phyloP scores from a whole-genome alignment of 2,888 invertebrate genomes.

The Xestia c-nigrum region DNA sequence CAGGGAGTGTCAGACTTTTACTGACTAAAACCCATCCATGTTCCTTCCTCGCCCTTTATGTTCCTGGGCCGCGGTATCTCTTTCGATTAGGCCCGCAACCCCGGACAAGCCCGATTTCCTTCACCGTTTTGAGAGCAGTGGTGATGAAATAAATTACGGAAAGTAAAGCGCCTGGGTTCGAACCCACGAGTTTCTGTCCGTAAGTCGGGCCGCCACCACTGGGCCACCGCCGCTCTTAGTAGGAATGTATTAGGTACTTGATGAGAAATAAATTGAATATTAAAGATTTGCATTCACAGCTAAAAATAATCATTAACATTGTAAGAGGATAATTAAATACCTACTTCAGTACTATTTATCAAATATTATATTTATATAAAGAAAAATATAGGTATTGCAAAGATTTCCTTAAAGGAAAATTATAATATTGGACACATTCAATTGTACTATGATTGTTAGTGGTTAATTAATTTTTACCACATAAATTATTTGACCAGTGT shows the following conservation, averaged over 20 bases:
- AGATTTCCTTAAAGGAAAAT: constrained; percentile 3
- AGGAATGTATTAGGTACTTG: not conserved
- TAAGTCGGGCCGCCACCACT: too few relatives aligned
- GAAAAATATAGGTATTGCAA: not conserved
- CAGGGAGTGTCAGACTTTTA: too few relatives aligned
- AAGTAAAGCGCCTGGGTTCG: too few relatives aligned
- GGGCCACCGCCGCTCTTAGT: not conserved
- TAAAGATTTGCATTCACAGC: not conserved
- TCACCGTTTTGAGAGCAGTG: too few relatives aligned
- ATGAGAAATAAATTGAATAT: not conserved
- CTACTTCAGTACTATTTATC: not conserved
- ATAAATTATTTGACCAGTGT: not conserved
- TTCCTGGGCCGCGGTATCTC: too few relatives aligned
- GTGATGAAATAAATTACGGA: too few relatives aligned
- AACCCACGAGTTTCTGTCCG: too few relatives aligned
- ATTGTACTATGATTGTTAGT: not conserved
- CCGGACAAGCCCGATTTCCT: too few relatives aligned
- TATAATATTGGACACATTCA: not conserved
- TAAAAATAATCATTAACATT: constrained; percentile 12
- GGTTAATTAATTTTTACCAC: not conserved
- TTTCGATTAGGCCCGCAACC: too few relatives aligned
- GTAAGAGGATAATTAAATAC: constrained; percentile 7
- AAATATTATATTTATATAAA: not conserved
- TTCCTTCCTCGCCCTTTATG: too few relatives aligned
- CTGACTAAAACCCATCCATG: too few relatives aligned